Percentiles rank a stretch among this genome's conserved stretches.
These are phyloP conservation scores for Apodemia mormo DNA, from an alignment of 2,888 invertebrate species.

Conservation along the genomic window DNA sequence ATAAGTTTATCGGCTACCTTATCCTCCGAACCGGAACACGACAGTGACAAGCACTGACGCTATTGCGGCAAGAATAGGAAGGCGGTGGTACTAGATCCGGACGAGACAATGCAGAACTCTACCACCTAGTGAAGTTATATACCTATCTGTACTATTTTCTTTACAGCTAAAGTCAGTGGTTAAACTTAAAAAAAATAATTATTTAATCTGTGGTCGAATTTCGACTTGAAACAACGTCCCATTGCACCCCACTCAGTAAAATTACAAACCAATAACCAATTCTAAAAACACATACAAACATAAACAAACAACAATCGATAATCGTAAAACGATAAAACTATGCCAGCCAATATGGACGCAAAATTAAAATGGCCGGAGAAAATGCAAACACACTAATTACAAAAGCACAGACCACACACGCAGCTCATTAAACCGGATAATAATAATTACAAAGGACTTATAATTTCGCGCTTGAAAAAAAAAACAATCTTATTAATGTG, in stretches of 20 bases:
- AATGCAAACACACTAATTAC: conserved; percentile 15
- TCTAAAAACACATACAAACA: neutral
- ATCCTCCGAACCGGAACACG: no score
- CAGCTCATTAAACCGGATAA: conserved; percentile 73
- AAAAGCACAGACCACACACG: conserved; percentile 67
- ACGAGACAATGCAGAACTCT: no score
- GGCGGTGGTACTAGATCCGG: no score
- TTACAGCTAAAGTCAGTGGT: no score
- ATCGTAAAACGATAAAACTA: conserved; percentile 8
- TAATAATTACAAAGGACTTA: conserved; percentile 72
- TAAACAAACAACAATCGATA: conserved; percentile 4
- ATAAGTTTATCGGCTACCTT: no score
- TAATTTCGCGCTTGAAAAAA: conserved; percentile 74
- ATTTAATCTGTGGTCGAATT: no score
- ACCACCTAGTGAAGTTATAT: no score
- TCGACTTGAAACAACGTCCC: no score
- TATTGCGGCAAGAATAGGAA: no score
- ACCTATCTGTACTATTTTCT: no score
- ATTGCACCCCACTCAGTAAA: neutral
- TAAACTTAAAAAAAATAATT: no score
- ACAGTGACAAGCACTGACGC: no score
- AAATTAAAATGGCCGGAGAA: conserved; percentile 15
- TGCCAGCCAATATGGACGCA: conserved; percentile 11
- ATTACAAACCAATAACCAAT: neutral
- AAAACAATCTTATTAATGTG: conserved; percentile 80